A percentile compares a stretch with the other conserved stretches of the same genome.
Conservation (phyloP, 2,888 invertebrate species). For the Orchestes rusci region DNA sequence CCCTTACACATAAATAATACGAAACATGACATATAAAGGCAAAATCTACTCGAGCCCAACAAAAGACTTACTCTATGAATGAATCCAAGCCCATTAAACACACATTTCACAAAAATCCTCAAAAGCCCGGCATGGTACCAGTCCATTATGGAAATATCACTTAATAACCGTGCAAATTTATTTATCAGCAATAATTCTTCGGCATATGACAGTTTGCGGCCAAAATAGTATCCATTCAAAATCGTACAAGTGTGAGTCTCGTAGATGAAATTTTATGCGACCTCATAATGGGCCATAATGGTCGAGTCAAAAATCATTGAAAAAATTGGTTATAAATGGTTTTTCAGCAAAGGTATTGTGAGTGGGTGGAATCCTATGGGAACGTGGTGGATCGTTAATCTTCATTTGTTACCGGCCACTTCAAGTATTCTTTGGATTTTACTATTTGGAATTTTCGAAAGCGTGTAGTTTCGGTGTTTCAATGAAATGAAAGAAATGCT, state of each 20-base stretch:
- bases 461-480: no score
- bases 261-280: constrained; percentile 35
- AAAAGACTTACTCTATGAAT: no score
- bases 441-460: no score
- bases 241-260: constrained; percentile 20
- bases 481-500: no score
- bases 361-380: constrained; percentile 36
- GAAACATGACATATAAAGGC: no score
- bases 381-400: constrained; percentile 41
- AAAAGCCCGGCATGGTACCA: constrained; percentile 21
- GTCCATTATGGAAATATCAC: constrained; percentile 15
- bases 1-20: no score
- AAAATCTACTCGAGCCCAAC: no score
- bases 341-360: constrained; percentile 27
- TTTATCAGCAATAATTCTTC: constrained; percentile 26
- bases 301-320: constrained; percentile 31
- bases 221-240: constrained; percentile 31
- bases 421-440: constrained; percentile 38
- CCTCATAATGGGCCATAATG: constrained; percentile 37
- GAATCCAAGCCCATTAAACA: constrained; percentile 29
- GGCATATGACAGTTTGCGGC: constrained; percentile 35
- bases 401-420: constrained; percentile 45
- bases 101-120: constrained; percentile 28
- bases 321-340: constrained; percentile 39
- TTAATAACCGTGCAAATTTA: constrained; percentile 22